A percentile compares a stretch with the other conserved stretches of the same genome.
Conservation (phyloP, 2,113 vertebrate species). For the Brachyhypopomus occidentalis region DNA sequence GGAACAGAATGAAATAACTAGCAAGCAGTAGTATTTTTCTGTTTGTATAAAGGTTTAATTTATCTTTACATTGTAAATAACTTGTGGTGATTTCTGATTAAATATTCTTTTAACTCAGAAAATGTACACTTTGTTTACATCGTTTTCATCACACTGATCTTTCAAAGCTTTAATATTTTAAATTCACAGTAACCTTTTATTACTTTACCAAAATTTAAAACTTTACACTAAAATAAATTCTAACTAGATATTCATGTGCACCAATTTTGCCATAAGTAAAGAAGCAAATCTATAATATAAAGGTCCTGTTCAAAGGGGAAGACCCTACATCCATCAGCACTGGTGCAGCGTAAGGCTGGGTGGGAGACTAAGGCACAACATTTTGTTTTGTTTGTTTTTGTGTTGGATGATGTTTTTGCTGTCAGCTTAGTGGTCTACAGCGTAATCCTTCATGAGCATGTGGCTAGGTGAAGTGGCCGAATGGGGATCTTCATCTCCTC, state of each 20-base stretch:
- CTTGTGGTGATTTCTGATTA: slow-evolving; percentile 31
- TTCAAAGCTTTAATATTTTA: no score
- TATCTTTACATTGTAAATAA: slow-evolving; percentile 43
- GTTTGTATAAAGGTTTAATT: slow-evolving; percentile 11
- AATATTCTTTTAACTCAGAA: slow-evolving; percentile 33
- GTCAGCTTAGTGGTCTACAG: not conserved
- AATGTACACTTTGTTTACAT: not conserved
- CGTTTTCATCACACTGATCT: not conserved
- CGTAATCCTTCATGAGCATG: not conserved
- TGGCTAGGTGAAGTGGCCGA: not conserved
- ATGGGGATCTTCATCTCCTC: not conserved
- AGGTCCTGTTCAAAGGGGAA: not conserved
- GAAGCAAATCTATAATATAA: not conserved
- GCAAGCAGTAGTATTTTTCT: slow-evolving; percentile 17
- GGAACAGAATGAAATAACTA: slow-evolving; percentile 15
- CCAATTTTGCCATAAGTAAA: not conserved
- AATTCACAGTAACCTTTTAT: not conserved
- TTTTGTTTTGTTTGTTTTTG: not conserved
- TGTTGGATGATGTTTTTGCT: not conserved
- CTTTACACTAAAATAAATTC: no score
- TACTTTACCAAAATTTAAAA: not conserved
- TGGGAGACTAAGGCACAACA: no score
- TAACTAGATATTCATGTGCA: not conserved
- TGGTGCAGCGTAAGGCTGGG: not conserved
- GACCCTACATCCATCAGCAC: no score